phyloP scores from a whole-genome alignment of 2,113 vertebrate genomes.

The Empidonax traillii region DNA sequence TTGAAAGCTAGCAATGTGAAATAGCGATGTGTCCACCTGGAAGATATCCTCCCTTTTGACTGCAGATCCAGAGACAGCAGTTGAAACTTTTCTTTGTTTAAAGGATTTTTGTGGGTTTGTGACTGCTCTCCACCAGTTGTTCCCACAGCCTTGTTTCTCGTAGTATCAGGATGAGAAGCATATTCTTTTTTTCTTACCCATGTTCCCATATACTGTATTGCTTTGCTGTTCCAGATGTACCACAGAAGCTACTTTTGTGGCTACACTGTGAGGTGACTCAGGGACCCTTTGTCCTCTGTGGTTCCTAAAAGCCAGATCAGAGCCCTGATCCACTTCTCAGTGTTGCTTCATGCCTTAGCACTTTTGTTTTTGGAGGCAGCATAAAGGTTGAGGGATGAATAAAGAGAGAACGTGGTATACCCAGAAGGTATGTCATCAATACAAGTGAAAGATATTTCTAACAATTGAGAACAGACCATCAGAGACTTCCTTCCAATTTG shows the following conservation, averaged over 20 bases:
- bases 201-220: not conserved
- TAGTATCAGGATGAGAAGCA: not conserved
- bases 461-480: not conserved
- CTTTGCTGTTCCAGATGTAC: not conserved
- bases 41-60: not conserved
- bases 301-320: not conserved
- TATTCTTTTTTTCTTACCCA: not conserved
- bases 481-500: not conserved
- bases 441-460: not conserved
- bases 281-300: not conserved
- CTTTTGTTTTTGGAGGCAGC: not conserved
- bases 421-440: not conserved
- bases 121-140: not conserved
- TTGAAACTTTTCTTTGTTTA: not conserved
- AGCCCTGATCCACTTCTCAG: not conserved
- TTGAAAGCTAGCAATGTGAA: not conserved
- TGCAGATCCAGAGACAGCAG: not conserved
- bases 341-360: not conserved
- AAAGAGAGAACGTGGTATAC: not conserved
- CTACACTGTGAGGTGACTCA: not conserved
- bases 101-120: not conserved
- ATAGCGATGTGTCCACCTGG: not conserved
- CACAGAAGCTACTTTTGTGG: rapidly evolving
- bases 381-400: not conserved
- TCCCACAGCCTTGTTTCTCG: not conserved